phyloP scores from a whole-genome alignment of 2,113 vertebrate genomes.

The Oreotrochilus melanogaster region DNA sequence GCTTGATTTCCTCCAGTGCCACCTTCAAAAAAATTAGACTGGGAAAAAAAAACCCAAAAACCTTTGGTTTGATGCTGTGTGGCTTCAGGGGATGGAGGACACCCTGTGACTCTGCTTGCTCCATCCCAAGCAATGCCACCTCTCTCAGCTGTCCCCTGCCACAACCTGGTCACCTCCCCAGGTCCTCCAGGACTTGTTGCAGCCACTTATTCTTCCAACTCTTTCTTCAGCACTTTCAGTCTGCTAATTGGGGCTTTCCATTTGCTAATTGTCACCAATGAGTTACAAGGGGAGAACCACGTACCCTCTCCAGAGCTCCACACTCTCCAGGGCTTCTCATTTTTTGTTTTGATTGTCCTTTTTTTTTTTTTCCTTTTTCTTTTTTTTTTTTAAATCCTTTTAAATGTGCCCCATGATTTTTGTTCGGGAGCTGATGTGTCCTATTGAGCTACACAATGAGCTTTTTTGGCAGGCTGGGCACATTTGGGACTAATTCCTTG shows the following conservation, averaged over 20 bases:
- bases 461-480: constrained; percentile 35
- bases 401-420: not conserved
- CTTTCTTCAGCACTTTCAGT: not conserved
- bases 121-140: not conserved
- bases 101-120: not conserved
- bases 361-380: not conserved
- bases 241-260: not conserved
- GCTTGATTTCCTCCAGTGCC: not conserved
- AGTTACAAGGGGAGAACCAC: not conserved
- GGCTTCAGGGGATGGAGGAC: not conserved
- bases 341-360: not conserved
- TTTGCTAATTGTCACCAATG: constrained; percentile 27
- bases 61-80: not conserved
- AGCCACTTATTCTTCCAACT: not conserved
- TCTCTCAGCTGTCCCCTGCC: not conserved
- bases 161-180: fast-evolving
- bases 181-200: not conserved
- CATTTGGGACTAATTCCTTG: constrained; percentile 43
- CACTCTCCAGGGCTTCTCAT: not conserved
- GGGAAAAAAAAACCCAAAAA: not conserved
- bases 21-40: not conserved
- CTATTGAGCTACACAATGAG: constrained; percentile 51
- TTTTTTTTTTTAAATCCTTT: not conserved
- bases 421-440: constrained; percentile 24
- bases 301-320: not conserved